Conservation (phyloP, 2,113 vertebrate genomes). For the Pundamilia nyererei region DNA sequence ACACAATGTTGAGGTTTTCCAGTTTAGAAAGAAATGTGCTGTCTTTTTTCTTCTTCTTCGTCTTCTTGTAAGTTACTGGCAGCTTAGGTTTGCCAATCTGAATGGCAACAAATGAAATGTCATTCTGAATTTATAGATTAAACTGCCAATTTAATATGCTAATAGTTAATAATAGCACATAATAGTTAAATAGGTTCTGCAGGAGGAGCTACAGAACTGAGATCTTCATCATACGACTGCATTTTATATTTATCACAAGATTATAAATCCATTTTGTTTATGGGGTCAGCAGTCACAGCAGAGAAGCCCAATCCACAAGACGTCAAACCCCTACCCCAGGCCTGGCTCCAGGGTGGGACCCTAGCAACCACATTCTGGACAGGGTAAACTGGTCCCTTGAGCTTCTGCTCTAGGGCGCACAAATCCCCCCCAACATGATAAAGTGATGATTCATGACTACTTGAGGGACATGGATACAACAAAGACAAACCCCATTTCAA, state of each 20-base stretch:
- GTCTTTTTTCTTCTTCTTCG: background rate
- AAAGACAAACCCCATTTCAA: background rate
- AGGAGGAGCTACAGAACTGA: background rate
- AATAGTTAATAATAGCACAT: background rate
- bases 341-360: background rate
- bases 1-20: background rate
- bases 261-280: background rate
- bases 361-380: background rate
- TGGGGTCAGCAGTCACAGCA: background rate
- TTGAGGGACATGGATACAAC: background rate
- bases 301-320: background rate
- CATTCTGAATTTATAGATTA: background rate
- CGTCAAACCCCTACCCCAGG: background rate
- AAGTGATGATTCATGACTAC: background rate
- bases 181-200: background rate
- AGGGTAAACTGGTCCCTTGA: background rate
- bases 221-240: background rate
- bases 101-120: background rate
- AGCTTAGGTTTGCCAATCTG: background rate
- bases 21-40: background rate
- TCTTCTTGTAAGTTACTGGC: background rate
- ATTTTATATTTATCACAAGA: background rate
- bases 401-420: background rate
- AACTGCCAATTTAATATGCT: background rate
- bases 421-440: background rate